A percentile compares a stretch with the other conserved stretches of the same genome.
phyloP scores from a whole-genome alignment of 1,140 invertebrate species.

The Lucilia cuprina region DNA sequence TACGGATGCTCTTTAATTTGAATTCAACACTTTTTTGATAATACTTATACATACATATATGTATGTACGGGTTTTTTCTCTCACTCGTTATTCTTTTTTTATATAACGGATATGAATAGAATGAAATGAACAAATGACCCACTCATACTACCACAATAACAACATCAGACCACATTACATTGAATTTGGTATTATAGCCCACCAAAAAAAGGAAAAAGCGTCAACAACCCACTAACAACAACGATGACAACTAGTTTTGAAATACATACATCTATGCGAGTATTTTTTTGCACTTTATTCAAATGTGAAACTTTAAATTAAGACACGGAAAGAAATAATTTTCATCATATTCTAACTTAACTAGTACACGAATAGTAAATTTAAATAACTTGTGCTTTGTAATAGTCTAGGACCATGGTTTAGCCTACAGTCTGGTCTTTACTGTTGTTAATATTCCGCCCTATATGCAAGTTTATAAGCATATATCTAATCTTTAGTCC shows the following conservation, averaged over 20 bases:
- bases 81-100: neutral
- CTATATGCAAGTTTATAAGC: too few relatives aligned
- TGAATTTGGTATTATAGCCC: neutral
- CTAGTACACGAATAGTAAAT: too few relatives aligned
- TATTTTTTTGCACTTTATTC: too few relatives aligned
- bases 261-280: neutral
- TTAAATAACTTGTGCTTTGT: too few relatives aligned
- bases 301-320: too few relatives aligned
- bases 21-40: conserved; percentile 40
- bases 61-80: neutral
- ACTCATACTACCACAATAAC: neutral
- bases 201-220: neutral
- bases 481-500: too few relatives aligned
- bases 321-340: too few relatives aligned
- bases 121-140: neutral
- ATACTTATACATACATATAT: neutral
- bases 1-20: conserved; percentile 42
- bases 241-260: neutral
- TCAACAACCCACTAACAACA: neutral
- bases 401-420: too few relatives aligned
- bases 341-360: too few relatives aligned
- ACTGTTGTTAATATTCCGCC: too few relatives aligned
- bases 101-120: neutral
- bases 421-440: too few relatives aligned
- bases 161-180: neutral